Evolutionary conservation across 2,888 invertebrate species (phyloP).

Genomic region (Onthophagus sagittarius): DNA sequence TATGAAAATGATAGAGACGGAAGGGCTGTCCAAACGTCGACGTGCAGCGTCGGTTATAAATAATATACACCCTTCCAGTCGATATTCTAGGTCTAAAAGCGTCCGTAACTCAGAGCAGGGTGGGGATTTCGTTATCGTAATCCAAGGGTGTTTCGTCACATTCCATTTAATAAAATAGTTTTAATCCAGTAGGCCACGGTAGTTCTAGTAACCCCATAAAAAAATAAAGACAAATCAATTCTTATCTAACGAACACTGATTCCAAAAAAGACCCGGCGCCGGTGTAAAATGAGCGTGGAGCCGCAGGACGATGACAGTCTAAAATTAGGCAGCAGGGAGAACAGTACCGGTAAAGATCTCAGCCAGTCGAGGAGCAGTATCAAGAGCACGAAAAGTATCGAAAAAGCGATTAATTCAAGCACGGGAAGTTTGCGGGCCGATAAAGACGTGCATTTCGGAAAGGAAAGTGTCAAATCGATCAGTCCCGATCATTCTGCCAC

Average conservation of each 20-base stretch:
- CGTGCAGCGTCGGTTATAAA: background rate
- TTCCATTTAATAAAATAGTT: background rate
- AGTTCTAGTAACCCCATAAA: background rate
- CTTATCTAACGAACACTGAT: background rate
- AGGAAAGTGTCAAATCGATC: slow-evolving; percentile 32
- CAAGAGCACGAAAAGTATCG: slow-evolving; percentile 44
- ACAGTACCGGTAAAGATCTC: slow-evolving; percentile 39
- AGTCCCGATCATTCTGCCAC: slow-evolving; percentile 51
- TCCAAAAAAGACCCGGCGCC: background rate
- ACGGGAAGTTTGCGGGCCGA: slow-evolving; percentile 44
- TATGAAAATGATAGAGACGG: background rate
- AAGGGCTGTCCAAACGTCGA: background rate
- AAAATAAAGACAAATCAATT: background rate
- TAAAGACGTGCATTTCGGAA: slow-evolving; percentile 45
- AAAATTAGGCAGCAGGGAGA: slow-evolving; percentile 39
- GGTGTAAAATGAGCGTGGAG: background rate
- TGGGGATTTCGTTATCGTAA: background rate
- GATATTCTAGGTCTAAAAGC: slow-evolving; percentile 1
- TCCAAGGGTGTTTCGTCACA: background rate
- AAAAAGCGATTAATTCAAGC: slow-evolving; percentile 39
- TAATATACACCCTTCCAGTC: background rate
- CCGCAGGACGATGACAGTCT: slow-evolving; percentile 34
- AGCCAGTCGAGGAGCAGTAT: slow-evolving; percentile 42
- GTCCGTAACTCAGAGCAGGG: background rate
- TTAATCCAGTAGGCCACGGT: background rate